Base-by-base conservation (phyloP, 2,888 invertebrate species). In the Lasioglossum vierecki region DNA sequence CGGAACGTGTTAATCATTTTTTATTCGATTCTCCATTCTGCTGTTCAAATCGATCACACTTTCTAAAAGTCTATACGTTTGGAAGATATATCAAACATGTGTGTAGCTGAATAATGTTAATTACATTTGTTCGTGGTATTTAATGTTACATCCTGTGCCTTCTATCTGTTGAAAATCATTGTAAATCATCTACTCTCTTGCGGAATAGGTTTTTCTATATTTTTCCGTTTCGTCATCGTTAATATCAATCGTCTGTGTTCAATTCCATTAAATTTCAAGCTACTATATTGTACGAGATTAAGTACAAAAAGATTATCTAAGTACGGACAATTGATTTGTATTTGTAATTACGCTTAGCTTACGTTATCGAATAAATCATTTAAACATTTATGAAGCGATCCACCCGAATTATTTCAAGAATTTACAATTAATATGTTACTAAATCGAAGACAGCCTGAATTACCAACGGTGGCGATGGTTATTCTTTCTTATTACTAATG, bases 311-410 rank as follows among this genome's bases (percentile, higher is more conserved):
- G 26, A 74, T 57, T 15, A 71, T 77, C 66, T 46, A 66, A 83
- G 66, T 84, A 71, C 26, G 35, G 44, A 75, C 46, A 11, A 26
- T 77, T 71, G 35, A 70, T 76, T 78, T 83, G 79, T 85, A 70
- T 76, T 78, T 86, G 77, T 80, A 26, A 13, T 70, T 83, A 79
- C 49, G 73, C 76, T 82, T 77, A 53, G 60, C 49, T 74, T 80
- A 46, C 66, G 57, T 88, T 88, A 82, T 84, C 79, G 81, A 91
- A 89, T 91, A 91, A 91, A 90, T 22, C 79, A 85, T 80, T 87
- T 60, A 85, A 88, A 74, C 60, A 78, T 53, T 26, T 41, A 78
- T 39, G 49, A 22, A 39, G 13, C 18, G 13, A n/a, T 35, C 3
- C 53, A 44, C 71, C 9, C 39, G 4, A n/a, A 57, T 57, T 11